Conservation (phyloP, 2,888 invertebrate genomes). For the Phymatocera aterrima region DNA sequence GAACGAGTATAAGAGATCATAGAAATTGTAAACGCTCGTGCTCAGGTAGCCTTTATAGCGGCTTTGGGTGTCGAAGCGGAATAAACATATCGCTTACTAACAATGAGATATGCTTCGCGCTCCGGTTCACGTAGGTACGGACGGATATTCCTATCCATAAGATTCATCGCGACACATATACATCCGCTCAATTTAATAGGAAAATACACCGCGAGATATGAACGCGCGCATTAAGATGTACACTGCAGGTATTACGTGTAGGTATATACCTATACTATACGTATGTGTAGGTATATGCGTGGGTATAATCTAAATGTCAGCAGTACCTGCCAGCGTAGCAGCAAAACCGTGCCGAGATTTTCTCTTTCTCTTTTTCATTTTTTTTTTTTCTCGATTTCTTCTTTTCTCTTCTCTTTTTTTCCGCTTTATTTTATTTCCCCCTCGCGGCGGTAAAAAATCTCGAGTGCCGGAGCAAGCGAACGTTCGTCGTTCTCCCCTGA, state of each 20-base stretch:
- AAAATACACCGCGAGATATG: background rate
- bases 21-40: background rate
- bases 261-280: background rate
- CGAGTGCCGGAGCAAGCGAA: constrained; percentile 61
- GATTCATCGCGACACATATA: background rate
- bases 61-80: background rate
- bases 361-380: constrained; percentile 48
- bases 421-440: constrained; percentile 63
- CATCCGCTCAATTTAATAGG: background rate
- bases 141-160: background rate
- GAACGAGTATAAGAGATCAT: background rate
- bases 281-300: background rate
- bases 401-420: constrained; percentile 52
- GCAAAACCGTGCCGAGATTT: constrained; percentile 30
- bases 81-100: constrained; percentile 14
- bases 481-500: constrained; percentile 48
- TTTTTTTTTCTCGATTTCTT: constrained; percentile 47
- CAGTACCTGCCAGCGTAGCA: background rate
- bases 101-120: background rate
- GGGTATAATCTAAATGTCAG: constrained; percentile 14
- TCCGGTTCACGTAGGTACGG: background rate
- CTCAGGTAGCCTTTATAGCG: background rate
- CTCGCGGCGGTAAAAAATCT: constrained; percentile 66
- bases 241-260: background rate
- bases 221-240: background rate